Conservation (phyloP, 2,113 vertebrate genomes). For the Uropsilus gracilis region DNA sequence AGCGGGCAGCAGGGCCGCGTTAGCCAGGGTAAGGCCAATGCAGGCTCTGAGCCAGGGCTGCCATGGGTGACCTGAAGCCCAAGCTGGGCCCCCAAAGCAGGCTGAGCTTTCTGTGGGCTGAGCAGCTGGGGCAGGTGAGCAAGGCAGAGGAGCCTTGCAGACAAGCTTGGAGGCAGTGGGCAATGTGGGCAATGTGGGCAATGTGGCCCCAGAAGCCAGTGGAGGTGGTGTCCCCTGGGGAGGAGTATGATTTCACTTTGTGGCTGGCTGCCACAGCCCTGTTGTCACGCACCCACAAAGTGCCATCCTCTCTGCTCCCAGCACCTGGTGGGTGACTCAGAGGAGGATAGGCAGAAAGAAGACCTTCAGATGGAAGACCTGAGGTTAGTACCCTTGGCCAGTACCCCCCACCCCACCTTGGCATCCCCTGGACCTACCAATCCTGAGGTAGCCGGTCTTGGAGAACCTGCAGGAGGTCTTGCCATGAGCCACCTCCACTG, state of each 20-base stretch:
- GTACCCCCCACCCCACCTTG: background rate
- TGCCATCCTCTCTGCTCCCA: background rate
- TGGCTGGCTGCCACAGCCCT: fast-evolving
- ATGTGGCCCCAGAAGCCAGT: background rate
- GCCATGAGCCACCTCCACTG: slow-evolving; percentile 81
- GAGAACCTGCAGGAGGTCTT: slow-evolving; percentile 81
- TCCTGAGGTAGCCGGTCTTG: slow-evolving; percentile 78
- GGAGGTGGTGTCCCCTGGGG: background rate
- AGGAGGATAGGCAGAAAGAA: too few species aligned
- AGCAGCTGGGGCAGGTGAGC: fast-evolving
- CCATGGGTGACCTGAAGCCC: background rate
- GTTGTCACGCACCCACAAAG: background rate
- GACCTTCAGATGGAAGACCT: background rate
- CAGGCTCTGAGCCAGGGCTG: background rate
- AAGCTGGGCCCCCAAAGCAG: background rate
- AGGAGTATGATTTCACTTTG: background rate
- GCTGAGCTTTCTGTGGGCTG: background rate
- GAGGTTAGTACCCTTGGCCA: background rate
- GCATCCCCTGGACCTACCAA: slow-evolving; percentile 76
- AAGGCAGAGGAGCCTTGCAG: fast-evolving
- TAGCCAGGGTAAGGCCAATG: background rate
- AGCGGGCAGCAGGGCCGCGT: background rate
- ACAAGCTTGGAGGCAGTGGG: background rate
- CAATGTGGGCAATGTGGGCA: too few species aligned
- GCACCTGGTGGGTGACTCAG: background rate